Evolutionary conservation across 2,797 vertebrate species (phyloP), one percentile per base, ranked within the genome.

Genomic region (Etheostoma nigrum): DNA sequence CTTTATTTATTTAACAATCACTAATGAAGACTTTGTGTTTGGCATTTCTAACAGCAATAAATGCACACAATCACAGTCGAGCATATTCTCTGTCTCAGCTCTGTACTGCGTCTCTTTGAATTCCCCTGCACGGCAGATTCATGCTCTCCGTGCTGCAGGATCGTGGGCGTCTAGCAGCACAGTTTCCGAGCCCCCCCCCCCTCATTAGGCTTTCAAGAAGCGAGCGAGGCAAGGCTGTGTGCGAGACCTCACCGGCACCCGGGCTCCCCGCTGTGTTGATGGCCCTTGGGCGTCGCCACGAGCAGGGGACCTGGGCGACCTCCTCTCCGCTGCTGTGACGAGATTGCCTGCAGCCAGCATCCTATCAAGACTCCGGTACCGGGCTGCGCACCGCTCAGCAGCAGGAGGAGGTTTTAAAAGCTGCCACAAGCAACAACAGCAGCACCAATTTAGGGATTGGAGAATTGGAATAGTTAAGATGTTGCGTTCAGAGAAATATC

Each of bases 201-300:
- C 95, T 96, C 95, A 95, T 96, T 95, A 94, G 95, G 93, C 92
- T 84, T 94, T 93, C 93, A 92, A 93, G 89, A 92, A 93, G 85
- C 76, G 68, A 93, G 79, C 91, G 88, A 94, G 93, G 81, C 91
- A 88, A 94, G 93, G 93, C 94, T 92, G 90, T 93, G 90, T 85
- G 85, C 55, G 10, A 86, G 93, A 94, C 95, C 94, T 95, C 91
- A 33, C 63, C 4, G 6, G 91, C 94, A 93, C 91, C 94, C 93
- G 72, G 85, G 89, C 88, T 85, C 81, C 79, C 87, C 23, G 92
- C 95, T 96, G 95, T 90, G 94, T 91, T 91, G 94, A 94, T 81
- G 91, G 93, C 93, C 93, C 94, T 94, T 88, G 92, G 95, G 96
- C 95, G 90, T 91, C 91, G 94, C 94, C 89, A 82, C 55, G 36